Conservation (phyloP, 2,888 invertebrate species). For the Caenorhabditis zanzibari region DNA sequence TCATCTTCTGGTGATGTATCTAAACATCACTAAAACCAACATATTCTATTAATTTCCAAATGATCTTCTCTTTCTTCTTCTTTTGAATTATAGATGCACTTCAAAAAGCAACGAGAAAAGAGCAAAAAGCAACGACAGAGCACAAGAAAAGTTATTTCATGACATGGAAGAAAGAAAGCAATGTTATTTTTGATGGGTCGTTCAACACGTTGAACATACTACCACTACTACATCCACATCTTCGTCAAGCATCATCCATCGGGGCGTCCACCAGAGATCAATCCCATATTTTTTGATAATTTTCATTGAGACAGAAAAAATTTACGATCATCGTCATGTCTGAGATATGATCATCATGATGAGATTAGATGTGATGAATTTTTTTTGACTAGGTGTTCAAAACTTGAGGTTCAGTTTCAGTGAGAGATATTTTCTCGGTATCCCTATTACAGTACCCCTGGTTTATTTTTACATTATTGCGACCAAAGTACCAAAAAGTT, state of each 20-base stretch:
- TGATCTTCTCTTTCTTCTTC: neutral
- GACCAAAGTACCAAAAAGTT: neutral
- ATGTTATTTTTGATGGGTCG: conserved; percentile 60
- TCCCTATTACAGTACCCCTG: too few species aligned
- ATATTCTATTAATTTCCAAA: conserved; percentile 14
- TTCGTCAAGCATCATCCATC: neutral
- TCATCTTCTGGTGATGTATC: neutral
- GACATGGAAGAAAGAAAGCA: conserved; percentile 20
- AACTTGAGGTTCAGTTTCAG: neutral
- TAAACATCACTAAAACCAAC: conserved; percentile 19
- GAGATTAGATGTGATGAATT: conserved; percentile 4
- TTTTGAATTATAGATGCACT: conserved; percentile 20
- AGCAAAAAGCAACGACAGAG: conserved; percentile 30
- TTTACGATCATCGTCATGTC: conserved; percentile 22
- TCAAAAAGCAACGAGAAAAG: conserved; percentile 20
- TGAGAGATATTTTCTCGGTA: too few species aligned
- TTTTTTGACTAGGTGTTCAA: neutral
- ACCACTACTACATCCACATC: conserved; percentile 16
- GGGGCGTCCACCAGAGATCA: conserved; percentile 37
- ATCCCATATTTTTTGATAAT: neutral
- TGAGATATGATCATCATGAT: conserved; percentile 10
- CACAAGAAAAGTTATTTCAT: conserved; percentile 35
- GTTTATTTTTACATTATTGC: too few species aligned
- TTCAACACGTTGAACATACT: conserved; percentile 46
- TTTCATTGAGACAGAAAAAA: neutral